Conservation (phyloP, 2,113 vertebrate genomes). For the Crotalus tigris region DNA sequence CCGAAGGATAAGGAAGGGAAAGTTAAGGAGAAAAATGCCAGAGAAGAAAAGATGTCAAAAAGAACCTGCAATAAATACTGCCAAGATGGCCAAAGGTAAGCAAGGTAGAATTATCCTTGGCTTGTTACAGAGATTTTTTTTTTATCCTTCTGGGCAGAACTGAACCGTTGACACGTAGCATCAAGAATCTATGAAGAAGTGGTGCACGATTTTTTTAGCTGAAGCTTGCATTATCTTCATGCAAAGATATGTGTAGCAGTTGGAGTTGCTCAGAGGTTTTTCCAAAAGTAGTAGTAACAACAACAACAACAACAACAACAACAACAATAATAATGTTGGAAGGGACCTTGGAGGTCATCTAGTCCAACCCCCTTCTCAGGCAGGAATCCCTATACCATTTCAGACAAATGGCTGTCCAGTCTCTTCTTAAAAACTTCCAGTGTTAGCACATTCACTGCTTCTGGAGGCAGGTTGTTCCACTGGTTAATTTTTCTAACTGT, state of each 20-base stretch:
- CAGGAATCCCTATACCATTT: too few relatives aligned
- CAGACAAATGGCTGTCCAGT: too few relatives aligned
- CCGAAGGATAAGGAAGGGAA: neutral
- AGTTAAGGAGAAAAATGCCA: slow-evolving; percentile 11
- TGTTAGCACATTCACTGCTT: too few relatives aligned
- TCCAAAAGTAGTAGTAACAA: neutral
- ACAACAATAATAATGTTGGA: too few relatives aligned
- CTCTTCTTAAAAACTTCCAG: too few relatives aligned
- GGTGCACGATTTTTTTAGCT: neutral
- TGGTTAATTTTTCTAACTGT: too few relatives aligned
- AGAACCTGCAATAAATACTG: neutral
- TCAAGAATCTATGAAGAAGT: neutral
- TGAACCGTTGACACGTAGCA: neutral
- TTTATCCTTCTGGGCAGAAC: neutral
- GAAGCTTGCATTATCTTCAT: neutral
- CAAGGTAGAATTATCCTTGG: too few relatives aligned
- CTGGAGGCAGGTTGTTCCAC: too few relatives aligned
- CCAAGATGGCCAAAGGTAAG: neutral
- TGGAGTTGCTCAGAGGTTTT: neutral
- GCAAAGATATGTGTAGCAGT: neutral
- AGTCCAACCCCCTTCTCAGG: too few relatives aligned
- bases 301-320: too few relatives aligned
- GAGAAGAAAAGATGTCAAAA: neutral
- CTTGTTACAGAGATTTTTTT: neutral
- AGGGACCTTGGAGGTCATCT: too few relatives aligned